A percentile compares a stretch with the other conserved stretches of the same genome.
Conservation (phyloP, 2,888 invertebrate species). For the Litoditis marina region DNA sequence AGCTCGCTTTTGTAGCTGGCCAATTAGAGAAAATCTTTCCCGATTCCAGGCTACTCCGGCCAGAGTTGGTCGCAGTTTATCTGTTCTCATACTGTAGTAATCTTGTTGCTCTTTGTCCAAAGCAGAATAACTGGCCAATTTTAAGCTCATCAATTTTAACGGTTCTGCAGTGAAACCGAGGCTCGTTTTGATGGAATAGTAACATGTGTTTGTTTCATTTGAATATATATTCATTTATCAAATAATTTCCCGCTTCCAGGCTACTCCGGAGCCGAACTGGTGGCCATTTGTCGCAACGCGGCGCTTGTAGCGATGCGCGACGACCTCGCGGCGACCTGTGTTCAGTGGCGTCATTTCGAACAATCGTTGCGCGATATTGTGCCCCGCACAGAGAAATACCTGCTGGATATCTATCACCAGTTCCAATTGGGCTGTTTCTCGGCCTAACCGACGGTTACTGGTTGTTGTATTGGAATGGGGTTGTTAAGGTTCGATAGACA, state of each 20-base stretch:
- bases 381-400: constrained; percentile 45
- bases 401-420: constrained; percentile 44
- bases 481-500: too few relatives aligned
- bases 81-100: too few relatives aligned
- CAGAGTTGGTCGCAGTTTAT: too few relatives aligned
- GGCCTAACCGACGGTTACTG: too few relatives aligned
- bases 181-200: too few relatives aligned
- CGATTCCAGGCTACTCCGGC: too few relatives aligned
- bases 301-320: constrained; percentile 40
- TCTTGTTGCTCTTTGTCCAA: too few relatives aligned
- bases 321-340: constrained; percentile 27
- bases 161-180: background rate
- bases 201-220: background rate
- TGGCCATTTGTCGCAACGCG: constrained; percentile 85
- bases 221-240: background rate
- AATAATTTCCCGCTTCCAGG: too few relatives aligned
- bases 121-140: too few relatives aligned
- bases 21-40: too few relatives aligned
- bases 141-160: background rate
- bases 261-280: constrained; percentile 77
- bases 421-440: constrained; percentile 36
- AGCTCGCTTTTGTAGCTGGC: too few relatives aligned
- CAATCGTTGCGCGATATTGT: constrained; percentile 36
- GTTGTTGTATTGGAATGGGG: too few relatives aligned
- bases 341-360: constrained; percentile 33